Conservation (phyloP, 2,113 vertebrate species). For the Festucalex cinctus region DNA sequence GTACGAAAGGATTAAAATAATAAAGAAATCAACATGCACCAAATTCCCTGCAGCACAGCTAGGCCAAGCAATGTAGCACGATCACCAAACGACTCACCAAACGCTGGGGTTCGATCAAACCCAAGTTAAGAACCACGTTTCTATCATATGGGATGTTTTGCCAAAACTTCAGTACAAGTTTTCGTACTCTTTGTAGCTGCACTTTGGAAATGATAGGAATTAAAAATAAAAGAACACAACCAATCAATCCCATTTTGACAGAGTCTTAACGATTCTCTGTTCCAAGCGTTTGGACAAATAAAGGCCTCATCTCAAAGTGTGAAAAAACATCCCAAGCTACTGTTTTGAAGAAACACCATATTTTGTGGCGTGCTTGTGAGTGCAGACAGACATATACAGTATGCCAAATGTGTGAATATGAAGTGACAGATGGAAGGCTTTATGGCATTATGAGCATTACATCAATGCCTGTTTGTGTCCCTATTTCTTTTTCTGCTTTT, state of each 20-base stretch:
- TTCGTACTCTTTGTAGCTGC: background rate
- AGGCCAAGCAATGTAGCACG: too few species aligned
- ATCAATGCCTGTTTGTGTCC: constrained; percentile 8
- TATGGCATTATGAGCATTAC: constrained; percentile 10
- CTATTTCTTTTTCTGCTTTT: background rate
- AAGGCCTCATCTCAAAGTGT: background rate
- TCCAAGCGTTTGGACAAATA: background rate
- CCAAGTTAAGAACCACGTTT: too few species aligned
- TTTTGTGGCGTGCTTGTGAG: background rate
- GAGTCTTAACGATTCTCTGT: background rate
- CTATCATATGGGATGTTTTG: background rate
- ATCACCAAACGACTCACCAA: too few species aligned
- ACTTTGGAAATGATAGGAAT: background rate
- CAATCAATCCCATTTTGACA: background rate
- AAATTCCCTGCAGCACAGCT: too few species aligned
- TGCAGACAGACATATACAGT: background rate
- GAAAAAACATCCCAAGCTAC: background rate
- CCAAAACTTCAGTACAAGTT: background rate
- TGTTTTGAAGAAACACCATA: background rate
- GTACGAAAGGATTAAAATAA: too few species aligned
- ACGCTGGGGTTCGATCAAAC: too few species aligned
- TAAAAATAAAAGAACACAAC: background rate
- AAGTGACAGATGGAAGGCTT: constrained; percentile 12
- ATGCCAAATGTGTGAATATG: constrained; percentile 3
- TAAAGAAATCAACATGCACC: too few species aligned